Evolutionary conservation across 2,888 invertebrate genomes (phyloP), one percentile per base, ranked within the genome.

Genomic region (Digitonthophagus gazella): DNA sequence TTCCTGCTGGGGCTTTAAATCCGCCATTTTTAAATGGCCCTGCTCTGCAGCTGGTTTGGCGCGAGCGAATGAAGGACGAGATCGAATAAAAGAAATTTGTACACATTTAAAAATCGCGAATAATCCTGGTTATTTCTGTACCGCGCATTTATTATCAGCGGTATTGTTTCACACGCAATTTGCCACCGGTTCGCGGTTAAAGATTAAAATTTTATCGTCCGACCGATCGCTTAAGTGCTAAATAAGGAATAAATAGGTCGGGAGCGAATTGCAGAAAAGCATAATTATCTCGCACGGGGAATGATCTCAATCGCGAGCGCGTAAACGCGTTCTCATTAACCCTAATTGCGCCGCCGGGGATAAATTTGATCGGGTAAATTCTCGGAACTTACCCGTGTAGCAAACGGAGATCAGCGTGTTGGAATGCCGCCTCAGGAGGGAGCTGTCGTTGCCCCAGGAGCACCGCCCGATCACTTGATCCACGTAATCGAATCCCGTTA

Each of bases 401-500:
- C 92, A 93, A 72, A 93, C 87, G 57, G 91, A 89, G 72, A 91
- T 89, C 77, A 93, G 88, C 2, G 92, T 92, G 77, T 91, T 89
- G 64, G 93, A 90, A 79, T 93, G 93, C 72, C 89, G 85, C 75
- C 92, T 86, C 56, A 93, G 85, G 61, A 89, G 83, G 64, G 86
- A 83, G 74, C 87, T 87, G 66, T 86, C 82, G 68, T 86, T 84
- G 70, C 87, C 86, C 87, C 90, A 89, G 15, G 87, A 82, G 72
- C 87, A 83, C 75, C 92, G 85, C 75, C 89, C 88, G 72, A 93
- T 84, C 75, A 93, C 86, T 77, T 92, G 93, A 80, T 93, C 93
- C 77, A 93, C 87, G 83, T 92, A 93, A 83, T 94, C 94, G 82
- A 90, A 91, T 5, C 92, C 91, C 0, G 93, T 93, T 67, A 93